A percentile compares a stretch with the other conserved stretches of the same genome.
Evolutionary conservation across 2,113 vertebrate species (phyloP).

Genomic region (Apodemus sylvaticus): DNA sequence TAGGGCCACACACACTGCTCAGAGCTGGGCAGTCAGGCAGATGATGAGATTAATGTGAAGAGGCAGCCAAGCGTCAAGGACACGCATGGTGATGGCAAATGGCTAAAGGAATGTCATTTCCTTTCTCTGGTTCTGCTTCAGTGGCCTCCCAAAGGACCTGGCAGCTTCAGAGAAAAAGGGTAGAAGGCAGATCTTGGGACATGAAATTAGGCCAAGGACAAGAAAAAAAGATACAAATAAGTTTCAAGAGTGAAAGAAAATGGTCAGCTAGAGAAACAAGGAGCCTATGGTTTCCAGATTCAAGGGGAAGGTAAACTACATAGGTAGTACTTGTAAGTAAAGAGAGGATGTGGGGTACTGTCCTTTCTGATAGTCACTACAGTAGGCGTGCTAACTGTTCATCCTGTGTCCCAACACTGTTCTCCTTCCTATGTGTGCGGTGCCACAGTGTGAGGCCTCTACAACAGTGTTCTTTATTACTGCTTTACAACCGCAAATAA

Average conservation of each 20-base stretch:
- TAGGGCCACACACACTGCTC: background rate
- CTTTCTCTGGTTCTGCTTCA: slow-evolving; percentile 60
- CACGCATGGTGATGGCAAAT: background rate
- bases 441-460: background rate
- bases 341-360: background rate
- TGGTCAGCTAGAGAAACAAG: slow-evolving; percentile 2
- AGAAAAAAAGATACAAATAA: slow-evolving; percentile 31
- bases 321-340: slow-evolving; percentile 11
- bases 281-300: background rate
- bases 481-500: background rate
- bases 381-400: background rate
- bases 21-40: slow-evolving; percentile 58
- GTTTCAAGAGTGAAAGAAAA: slow-evolving; percentile 37
- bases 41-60: slow-evolving; percentile 62
- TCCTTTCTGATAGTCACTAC: background rate
- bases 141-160: slow-evolving; percentile 52
- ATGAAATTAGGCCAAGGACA: slow-evolving; percentile 42
- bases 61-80: slow-evolving; percentile 35
- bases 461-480: background rate
- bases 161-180: slow-evolving; percentile 19
- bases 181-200: background rate
- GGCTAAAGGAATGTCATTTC: slow-evolving; percentile 17
- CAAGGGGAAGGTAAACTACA: slow-evolving; percentile 25
- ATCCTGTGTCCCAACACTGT: background rate
- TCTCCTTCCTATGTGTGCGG: background rate